Base-by-base conservation (phyloP, 2,797 vertebrate genomes). In the Parauchenoglanis ngamensis region DNA sequence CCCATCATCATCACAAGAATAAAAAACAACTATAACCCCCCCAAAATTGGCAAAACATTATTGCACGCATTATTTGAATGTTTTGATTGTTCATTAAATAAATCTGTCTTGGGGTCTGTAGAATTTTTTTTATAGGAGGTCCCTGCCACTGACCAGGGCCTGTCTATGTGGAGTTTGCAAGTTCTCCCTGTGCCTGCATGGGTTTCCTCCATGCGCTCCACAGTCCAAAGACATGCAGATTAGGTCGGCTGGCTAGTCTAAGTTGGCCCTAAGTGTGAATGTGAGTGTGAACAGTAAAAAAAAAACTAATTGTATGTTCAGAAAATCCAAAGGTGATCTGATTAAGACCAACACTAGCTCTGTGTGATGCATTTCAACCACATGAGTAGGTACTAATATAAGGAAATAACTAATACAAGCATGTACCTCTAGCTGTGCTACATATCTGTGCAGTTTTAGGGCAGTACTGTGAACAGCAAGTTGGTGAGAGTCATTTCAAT, bases 401-500 rank as follows among this genome's bases (percentile, higher is more conserved):
- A 65, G 49, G 21, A 73, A 85, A 85, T 83, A 56, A 31, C 5
- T 31, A 49, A 21, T 76, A 59, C n/a, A 23, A 82, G 63, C 19
- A 79, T 73, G 10, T 70, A 25, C 49, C 10, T 21, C 61, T 44
- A 65, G 61, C 81, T 85, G 21, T 65, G 85, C 28, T 67, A 49
- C 1, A 7, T 54, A 54, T 31, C 75, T 54, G 7, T 31, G 56
- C 21, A 56, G 85, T 79, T 68, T 63, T 21, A n/a, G 31, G 76
- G 86, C 85, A 31, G 77, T 35, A 15, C 5, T 25, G 31, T 61
- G 81, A 86, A 84, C 54, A n/a, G 28, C 25, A n/a, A 87, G 61
- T 31, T 81, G 56, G 79, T 44, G 82, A 87, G 87, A 72, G 78
- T 73, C 49, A 63, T 77, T 89, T 75, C 57, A 86, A 46, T 77